Evolutionary conservation across 64 coral and sea anemone genomes (phyloP), one percentile per base, ranked within the genome.

Genomic region (Pocillopora damicornis): DNA sequence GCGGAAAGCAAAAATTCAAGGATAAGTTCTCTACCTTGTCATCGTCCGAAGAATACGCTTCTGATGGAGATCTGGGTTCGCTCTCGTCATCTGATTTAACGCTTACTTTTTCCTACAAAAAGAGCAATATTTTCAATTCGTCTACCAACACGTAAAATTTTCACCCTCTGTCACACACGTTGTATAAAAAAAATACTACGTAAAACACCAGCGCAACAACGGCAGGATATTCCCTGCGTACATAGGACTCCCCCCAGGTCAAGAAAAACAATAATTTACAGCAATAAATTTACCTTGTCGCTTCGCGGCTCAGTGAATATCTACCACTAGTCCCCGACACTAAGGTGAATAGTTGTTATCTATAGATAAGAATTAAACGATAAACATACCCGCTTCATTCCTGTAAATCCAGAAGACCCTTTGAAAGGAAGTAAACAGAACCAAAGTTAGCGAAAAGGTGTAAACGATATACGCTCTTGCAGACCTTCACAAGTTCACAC

Each of bases 21-120:
- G 2, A 7, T 7, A 51, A 51, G 42, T 4, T 51, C 22, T 71
- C 0, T 82, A 85, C 81, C 65, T 85, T 85, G 20, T 85, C 81
- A 13, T 85, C 81, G 37, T 85, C 81, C 7, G 81, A 85, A 4
- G 81, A 85, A 4, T 85, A 85, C 22, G 36, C 81, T n/a, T 85
- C 81, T 58, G 81, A 59, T 58, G 81, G 81, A 5, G 81, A 73
- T 37, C 81, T 71, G 64, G 64, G 81, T 57, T 66, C 81, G 22
- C 37, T 13, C 20, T 85, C 81, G 11, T 85, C 81, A 72, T 85
- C 81, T 45, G 81, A 85, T 66, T 73, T 85, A 13, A 12, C 57
- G 35, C 38, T 15, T 20, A n/a, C 42, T 51, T 51, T 73, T 71
- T 85, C 81, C 81, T 85, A 13, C 62, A 71, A 71, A 71, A 71